These are phyloP conservation scores for Liodrosophila aerea DNA, from an alignment of 2,888 invertebrate species.

Conservation along the genomic window DNA sequence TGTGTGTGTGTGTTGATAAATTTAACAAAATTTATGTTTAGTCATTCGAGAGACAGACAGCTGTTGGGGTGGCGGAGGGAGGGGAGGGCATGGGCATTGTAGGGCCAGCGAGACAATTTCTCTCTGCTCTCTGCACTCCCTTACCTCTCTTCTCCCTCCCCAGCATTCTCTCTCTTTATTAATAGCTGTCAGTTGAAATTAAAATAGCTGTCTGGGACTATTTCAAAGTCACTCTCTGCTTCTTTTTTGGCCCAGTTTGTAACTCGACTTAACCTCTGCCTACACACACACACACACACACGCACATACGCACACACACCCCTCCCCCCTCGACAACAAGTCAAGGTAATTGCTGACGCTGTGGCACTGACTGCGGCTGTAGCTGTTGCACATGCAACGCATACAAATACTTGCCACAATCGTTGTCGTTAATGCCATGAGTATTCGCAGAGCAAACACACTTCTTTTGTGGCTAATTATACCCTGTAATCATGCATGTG, in stretches of 20 bases:
- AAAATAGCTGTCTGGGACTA: slow-evolving; percentile 20
- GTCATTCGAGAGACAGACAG: slow-evolving; percentile 43
- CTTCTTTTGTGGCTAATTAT: slow-evolving; percentile 10
- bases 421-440: not conserved
- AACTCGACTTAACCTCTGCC: no score
- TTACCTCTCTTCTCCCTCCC: no score
- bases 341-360: slow-evolving; percentile 52
- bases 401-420: not conserved
- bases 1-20: slow-evolving; percentile 35
- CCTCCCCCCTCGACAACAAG: slow-evolving; percentile 8
- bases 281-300: no score
- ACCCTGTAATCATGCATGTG: no score
- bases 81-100: not conserved
- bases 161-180: slow-evolving; percentile 14
- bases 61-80: not conserved
- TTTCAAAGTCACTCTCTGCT: slow-evolving; percentile 27
- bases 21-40: slow-evolving; percentile 65
- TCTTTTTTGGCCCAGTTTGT: slow-evolving; percentile 19
- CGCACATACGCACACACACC: no score
- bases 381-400: not conserved
- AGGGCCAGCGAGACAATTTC: no score
- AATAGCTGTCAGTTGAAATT: slow-evolving; percentile 32
- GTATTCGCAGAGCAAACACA: not conserved
- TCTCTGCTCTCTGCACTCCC: no score
- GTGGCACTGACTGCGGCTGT: slow-evolving; percentile 1